phyloP scores from a whole-genome alignment of 2,797 vertebrate species.

The Tinamus major region DNA sequence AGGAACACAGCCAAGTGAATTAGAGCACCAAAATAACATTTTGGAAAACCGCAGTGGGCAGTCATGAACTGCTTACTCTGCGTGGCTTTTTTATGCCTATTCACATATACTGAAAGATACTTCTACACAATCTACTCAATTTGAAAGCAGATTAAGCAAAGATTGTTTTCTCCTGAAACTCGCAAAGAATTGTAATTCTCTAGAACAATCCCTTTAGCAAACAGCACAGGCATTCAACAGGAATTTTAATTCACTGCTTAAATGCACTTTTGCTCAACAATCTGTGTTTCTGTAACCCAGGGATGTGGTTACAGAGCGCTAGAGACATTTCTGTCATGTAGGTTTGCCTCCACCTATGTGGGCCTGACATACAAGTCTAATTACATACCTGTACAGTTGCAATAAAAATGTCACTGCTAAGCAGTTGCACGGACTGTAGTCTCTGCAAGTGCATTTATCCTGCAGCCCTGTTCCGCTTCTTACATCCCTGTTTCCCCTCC shows the following conservation, averaged over 20 bases:
- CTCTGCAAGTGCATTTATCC: neutral
- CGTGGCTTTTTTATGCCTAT: neutral
- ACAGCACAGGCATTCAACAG: rapidly evolving
- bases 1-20: conserved; percentile 44
- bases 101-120: neutral
- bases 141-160: no score
- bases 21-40: conserved; percentile 36
- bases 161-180: neutral
- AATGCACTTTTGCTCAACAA: neutral
- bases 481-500: neutral
- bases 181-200: rapidly evolving
- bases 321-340: neutral
- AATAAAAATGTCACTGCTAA: neutral
- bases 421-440: neutral
- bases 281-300: rapidly evolving
- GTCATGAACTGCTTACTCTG: conserved; percentile 34
- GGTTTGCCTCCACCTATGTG: neutral
- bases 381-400: neutral
- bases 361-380: neutral
- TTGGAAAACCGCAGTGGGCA: conserved; percentile 23
- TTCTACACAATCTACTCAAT: neutral
- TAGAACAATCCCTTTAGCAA: rapidly evolving
- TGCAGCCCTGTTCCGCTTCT: neutral
- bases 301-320: rapidly evolving
- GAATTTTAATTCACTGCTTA: neutral